Base-by-base conservation (phyloP, 2,888 invertebrate species). In the Tetramorium bicarinatum region DNA sequence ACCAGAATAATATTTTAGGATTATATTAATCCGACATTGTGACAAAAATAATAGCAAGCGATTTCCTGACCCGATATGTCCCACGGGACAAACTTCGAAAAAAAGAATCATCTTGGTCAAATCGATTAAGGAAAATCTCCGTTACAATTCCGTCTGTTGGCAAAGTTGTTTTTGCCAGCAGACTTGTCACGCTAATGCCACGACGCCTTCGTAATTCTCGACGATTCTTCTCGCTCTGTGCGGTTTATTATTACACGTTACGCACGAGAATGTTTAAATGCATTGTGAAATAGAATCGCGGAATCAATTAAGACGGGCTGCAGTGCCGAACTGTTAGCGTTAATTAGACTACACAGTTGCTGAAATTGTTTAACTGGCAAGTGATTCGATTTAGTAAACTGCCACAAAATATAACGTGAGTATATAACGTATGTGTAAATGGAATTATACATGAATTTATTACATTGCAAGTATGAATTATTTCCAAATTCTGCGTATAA, bases 121-220 rank as follows among this genome's bases (percentile, higher is more conserved):
- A 34, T 91, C 89, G 93, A 91, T 92, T 93, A 92, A 88, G 86
- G 69, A 64, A 91, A 92, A 92, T 92, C 91, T 92, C 88, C 89
- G n/a, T 93, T 91, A 91, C 71, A 90, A 87, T 86, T 34, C 85
- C 85, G 9, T 15, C 44, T 11, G 25, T 9, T 15, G 34, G 18
- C 9, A 13, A 38, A 18, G 18, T 49, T 13, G 13, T 61, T 49
- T 47, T 52, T 38, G 47, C 6, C 41, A 47, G 3, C 15, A 3
- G n/a, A 1, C 3, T 21, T 47, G 44, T 25, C n/a, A 3, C 41
- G 4, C 21, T 47, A 21, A 21, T 25, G 41, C 7, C 13, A 34
- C 38, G 6, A 13, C 9, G 3, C 34, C n/a, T 71, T 8, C 21
- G 25, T 56, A 29, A 79, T 79, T 69, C 21, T 8, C 38, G 47